Evolutionary conservation across 2,113 vertebrate species (phyloP), one percentile per base, ranked within the genome.

Genomic region (Misgurnus anguillicaudatus): DNA sequence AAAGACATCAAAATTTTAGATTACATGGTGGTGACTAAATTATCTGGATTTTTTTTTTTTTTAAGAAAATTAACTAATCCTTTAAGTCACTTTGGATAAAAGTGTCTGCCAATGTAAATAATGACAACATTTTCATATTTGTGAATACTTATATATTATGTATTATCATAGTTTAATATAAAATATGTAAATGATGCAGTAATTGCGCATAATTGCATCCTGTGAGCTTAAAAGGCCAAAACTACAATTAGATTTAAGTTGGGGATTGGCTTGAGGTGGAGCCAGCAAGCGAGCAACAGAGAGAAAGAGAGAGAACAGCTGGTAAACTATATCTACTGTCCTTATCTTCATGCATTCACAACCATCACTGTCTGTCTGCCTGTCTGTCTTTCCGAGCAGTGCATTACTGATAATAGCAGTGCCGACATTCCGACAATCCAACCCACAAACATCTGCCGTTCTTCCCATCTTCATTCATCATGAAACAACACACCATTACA

Each of bases 371-470:
- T 70, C 24, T n/a, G 6, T 71, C 13, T 53, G 47, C 55, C 31
- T 11, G 39, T 61, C 38, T 51, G 42, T 66, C 47, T 77, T 67
- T 64, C 55, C 19, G 58, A 39, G 4, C 21, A 65, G 67, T 64
- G 62, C 42, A 58, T 70, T 71, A 77, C 51, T 55, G 17, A 81
- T 77, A 70, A 77, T 61, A 81, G 58, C 67, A 71, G 38, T 31
- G 14, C 24, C 1, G 24, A 80, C 73, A 80, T 75, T 38, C 42
- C 4, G 64, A 62, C 65, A 80, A n/a, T 19, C 65, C 65, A 31
- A 67, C 69, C 3, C 69, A 80, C 75, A 83, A 80, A 70, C 68
- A 69, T 57, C 83, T 60, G 78, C 72, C 72, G 65, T 78, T 39
- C 41, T 55, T 17, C 6, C 16, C 16, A 6, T 81, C 51, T 74